Percentiles rank a stretch among this genome's conserved stretches.
Conservation (phyloP, 2,113 vertebrate genomes). For the Empidonax alnorum region DNA sequence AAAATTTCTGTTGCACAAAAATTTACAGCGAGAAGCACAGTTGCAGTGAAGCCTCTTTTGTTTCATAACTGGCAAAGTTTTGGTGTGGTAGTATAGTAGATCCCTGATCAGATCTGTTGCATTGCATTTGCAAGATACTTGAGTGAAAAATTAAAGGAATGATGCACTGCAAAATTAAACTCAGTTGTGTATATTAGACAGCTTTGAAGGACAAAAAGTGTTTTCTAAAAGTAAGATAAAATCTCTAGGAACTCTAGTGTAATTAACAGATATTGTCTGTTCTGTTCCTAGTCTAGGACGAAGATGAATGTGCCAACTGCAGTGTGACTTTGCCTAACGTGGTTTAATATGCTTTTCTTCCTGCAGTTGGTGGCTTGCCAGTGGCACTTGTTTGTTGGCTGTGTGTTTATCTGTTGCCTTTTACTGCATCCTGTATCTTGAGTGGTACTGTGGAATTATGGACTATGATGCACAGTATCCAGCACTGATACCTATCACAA, state of each 20-base stretch:
- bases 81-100: background rate
- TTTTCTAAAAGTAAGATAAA: background rate
- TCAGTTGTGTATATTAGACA: background rate
- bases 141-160: background rate
- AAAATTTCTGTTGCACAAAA: background rate
- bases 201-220: background rate
- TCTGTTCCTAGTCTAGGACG: background rate
- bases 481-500: constrained; percentile 87
- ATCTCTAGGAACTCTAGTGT: background rate
- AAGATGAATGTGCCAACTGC: background rate
- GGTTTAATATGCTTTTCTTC: background rate
- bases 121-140: background rate
- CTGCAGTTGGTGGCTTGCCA: constrained; percentile 86
- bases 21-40: background rate
- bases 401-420: constrained; percentile 82
- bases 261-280: background rate
- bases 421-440: constrained; percentile 93
- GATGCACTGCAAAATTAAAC: background rate
- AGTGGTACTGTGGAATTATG: constrained; percentile 87
- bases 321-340: background rate
- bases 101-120: background rate
- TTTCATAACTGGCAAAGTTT: background rate
- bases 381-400: constrained; percentile 79
- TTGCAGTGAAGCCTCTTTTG: background rate
- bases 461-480: constrained; percentile 91